These are phyloP conservation scores for Arenaria interpres DNA, from an alignment of 2,113 vertebrate species.

Conservation along the genomic window DNA sequence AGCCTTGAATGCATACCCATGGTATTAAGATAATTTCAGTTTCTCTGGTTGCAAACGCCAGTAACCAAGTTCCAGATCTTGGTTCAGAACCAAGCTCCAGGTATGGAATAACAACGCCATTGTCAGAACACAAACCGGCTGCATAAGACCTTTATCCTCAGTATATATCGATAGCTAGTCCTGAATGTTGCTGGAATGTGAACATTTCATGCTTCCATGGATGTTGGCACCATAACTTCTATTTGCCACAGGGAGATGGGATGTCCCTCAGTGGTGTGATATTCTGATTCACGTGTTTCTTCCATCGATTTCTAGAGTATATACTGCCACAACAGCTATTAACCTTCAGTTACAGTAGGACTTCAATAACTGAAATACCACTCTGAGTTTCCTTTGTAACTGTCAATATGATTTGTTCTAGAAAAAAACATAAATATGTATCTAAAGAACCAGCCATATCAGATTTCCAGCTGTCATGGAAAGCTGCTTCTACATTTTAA, in stretches of 20 bases:
- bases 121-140: not conserved
- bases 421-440: not conserved
- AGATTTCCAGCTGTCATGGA: not conserved
- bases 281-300: not conserved
- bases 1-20: not conserved
- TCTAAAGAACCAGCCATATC: not conserved
- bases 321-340: slow-evolving; percentile 38
- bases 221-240: not conserved
- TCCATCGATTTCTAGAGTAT: slow-evolving; percentile 47
- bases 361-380: slow-evolving; percentile 38
- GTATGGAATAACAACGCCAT: not conserved
- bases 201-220: not conserved
- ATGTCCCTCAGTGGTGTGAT: not conserved
- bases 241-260: not conserved
- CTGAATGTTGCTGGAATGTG: not conserved
- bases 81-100: not conserved
- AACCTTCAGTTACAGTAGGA: slow-evolving; percentile 41
- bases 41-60: not conserved
- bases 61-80: not conserved
- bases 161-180: not conserved
- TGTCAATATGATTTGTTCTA: not conserved
- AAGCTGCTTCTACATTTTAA: not conserved
- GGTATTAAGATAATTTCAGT: not conserved
- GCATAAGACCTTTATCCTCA: not conserved
- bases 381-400: slow-evolving; percentile 4